Percentiles rank a stretch among this genome's conserved stretches.
phyloP scores from a whole-genome alignment of 1,140 invertebrate genomes.

The Hydropsyche tenuis region DNA sequence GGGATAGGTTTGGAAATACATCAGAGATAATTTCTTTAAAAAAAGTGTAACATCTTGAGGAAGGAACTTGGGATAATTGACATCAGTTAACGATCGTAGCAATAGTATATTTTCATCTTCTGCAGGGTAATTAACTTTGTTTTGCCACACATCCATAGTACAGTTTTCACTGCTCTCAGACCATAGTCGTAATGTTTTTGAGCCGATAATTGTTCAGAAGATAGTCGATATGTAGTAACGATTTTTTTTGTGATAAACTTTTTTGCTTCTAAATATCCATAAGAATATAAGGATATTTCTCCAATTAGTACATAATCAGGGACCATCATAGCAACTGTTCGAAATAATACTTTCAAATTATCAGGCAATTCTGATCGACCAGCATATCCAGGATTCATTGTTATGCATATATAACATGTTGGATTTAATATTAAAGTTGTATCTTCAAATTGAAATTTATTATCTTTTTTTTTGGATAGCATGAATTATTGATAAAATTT shows the following conservation, averaged over 20 bases:
- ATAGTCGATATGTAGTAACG: slow-evolving; percentile 91
- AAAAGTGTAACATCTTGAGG: slow-evolving; percentile 85
- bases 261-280: slow-evolving; percentile 89
- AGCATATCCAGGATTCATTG: slow-evolving; percentile 89
- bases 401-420: slow-evolving; percentile 89
- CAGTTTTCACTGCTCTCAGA: slow-evolving; percentile 79
- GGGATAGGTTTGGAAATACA: slow-evolving; percentile 81
- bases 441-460: slow-evolving; percentile 87
- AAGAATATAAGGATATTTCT: slow-evolving; percentile 90
- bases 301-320: slow-evolving; percentile 91
- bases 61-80: slow-evolving; percentile 93
- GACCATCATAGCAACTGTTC: slow-evolving; percentile 93
- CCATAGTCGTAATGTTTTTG: slow-evolving; percentile 95
- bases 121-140: slow-evolving; percentile 83
- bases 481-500: slow-evolving; percentile 80
- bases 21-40: slow-evolving; percentile 93
- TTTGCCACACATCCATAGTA: slow-evolving; percentile 80
- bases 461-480: slow-evolving; percentile 75
- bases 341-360: slow-evolving; percentile 85
- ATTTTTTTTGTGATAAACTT: slow-evolving; percentile 82
- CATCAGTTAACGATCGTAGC: slow-evolving; percentile 86
- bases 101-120: slow-evolving; percentile 81
- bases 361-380: slow-evolving; percentile 85
- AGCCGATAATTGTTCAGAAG: slow-evolving; percentile 89
- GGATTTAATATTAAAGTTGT: slow-evolving; percentile 84